Evolutionary conservation across 2,113 vertebrate genomes (phyloP), one percentile per base, ranked within the genome.

Genomic region (Atlantisia rogersi): DNA sequence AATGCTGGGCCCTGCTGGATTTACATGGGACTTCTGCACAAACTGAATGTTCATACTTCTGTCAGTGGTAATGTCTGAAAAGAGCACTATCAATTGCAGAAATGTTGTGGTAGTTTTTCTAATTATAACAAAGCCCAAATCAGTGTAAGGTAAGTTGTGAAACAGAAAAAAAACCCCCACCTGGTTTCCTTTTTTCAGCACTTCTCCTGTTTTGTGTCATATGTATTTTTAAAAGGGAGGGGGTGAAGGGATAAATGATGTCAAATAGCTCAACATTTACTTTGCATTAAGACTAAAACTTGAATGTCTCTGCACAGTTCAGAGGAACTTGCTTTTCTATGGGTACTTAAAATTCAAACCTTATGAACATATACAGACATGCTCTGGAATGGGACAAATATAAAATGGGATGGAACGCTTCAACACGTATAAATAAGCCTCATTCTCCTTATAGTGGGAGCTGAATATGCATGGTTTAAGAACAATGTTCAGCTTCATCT

Each of bases 401-500:
- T 83, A 58, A 86, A 40, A 17, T 13, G 80, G 69, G 76, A 80
- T 88, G 64, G 46, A 59, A 83, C 32, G 76, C 76, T 93, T 60
- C 35, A 63, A 19, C n/a, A 1, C 67, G 22, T 50, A 28, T 70
- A 82, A 87, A 89, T 59, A 10, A 95, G 64, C 77, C 86, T 71
- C 56, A 67, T 88, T 89, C 85, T 94, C 63, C 86, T 82, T 35
- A 59, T 82, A 94, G 86, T 0, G 0, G 48, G 95, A 95, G 73
- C 94, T 97, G 97, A 97, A 96, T 97, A 90, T 97, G 94, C 94
- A 90, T 88, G 86, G 77, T 75, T 80, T 70, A 91, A 69, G 90
- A 92, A 91, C 31, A 42, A 90, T 67, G 69, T 90, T 97, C 90
- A 62, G 88, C 67, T 75, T 95, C 94, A 48, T 97, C 93, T 96